Percentiles rank a stretch among this genome's conserved stretches.
Conservation (phyloP, 2,888 invertebrate species). For the Ectemnius continuus region DNA sequence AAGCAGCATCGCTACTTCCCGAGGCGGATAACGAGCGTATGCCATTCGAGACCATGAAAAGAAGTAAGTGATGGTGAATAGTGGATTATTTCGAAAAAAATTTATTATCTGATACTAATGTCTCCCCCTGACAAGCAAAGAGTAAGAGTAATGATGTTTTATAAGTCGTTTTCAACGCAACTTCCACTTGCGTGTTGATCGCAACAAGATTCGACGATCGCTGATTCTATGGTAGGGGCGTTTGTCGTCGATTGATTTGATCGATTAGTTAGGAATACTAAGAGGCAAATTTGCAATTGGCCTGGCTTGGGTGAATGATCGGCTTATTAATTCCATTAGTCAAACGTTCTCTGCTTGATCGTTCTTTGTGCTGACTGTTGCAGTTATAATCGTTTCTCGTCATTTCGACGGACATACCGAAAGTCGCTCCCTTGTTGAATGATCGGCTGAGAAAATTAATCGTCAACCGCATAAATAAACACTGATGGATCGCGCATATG, state of each 20-base stretch:
- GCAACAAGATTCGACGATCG: too few species aligned
- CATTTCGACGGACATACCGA: constrained; percentile 28
- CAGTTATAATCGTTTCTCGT: constrained; percentile 38
- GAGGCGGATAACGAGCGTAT: too few species aligned
- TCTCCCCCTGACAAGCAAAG: too few species aligned
- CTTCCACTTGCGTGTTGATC: too few species aligned
- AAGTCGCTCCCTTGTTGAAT: constrained; percentile 37
- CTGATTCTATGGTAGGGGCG: not conserved
- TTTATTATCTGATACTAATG: too few species aligned
- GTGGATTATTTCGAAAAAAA: too few species aligned
- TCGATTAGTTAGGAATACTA: not conserved
- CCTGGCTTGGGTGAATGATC: constrained; percentile 14
- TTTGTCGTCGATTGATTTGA: not conserved
- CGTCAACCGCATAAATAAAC: constrained; percentile 34
- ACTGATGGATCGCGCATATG: not conserved
- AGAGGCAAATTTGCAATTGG: not conserved
- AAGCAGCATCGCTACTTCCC: too few species aligned
- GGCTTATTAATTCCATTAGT: constrained; percentile 43
- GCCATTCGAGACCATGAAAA: too few species aligned
- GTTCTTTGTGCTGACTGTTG: constrained; percentile 33
- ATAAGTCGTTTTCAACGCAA: too few species aligned
- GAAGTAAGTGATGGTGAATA: too few species aligned
- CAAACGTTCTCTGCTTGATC: constrained; percentile 36
- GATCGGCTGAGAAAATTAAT: constrained; percentile 50
- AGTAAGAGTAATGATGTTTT: too few species aligned